Percentiles rank a stretch among this genome's conserved stretches.
Conservation (phyloP, 2,113 vertebrate species). For the Pangasianodon hypophthalmus region DNA sequence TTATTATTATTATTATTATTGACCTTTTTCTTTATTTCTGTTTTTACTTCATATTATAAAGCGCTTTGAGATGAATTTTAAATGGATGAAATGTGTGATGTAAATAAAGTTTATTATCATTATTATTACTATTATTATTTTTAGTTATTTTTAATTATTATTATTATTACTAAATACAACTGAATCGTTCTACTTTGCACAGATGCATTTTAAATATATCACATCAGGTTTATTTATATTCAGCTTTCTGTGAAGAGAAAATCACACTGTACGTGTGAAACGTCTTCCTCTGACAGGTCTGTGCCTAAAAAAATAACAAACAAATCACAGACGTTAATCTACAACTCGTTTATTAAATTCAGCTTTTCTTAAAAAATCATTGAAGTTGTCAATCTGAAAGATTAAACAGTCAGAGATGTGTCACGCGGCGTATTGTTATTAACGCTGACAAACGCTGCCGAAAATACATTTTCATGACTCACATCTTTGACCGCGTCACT, state of each 20-base stretch:
- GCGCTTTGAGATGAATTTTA: background rate
- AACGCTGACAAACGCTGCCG: background rate
- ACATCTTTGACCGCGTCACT: background rate
- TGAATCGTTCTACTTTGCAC: background rate
- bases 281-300: background rate
- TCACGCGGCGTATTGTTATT: background rate
- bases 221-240: background rate
- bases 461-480: conserved; percentile 17
- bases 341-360: background rate
- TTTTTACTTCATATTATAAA: background rate
- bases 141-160: background rate
- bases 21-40: background rate
- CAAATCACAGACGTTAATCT: background rate
- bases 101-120: background rate
- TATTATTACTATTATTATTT: background rate
- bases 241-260: background rate
- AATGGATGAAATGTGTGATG: background rate
- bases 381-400: background rate
- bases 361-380: background rate
- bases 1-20: background rate
- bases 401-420: background rate
- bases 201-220: background rate
- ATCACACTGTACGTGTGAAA: background rate
- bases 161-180: background rate
- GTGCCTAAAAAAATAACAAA: background rate